Conservation (phyloP, 2,113 vertebrate genomes). For the Phycodurus eques region DNA sequence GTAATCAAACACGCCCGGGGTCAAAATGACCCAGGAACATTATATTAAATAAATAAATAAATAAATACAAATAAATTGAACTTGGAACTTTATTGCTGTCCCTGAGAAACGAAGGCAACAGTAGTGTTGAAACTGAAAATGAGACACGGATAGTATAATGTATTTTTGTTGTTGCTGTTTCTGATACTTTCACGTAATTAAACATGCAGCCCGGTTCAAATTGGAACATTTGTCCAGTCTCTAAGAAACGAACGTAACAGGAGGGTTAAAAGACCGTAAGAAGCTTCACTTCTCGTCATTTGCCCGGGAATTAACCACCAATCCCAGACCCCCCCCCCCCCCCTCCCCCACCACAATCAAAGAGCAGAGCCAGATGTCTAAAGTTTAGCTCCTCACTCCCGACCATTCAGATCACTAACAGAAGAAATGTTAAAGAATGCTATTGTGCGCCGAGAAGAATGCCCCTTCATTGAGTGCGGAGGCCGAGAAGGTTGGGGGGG, state of each 20-base stretch:
- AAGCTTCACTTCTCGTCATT: conserved; percentile 43
- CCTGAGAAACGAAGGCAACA: not conserved
- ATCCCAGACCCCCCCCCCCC: not conserved
- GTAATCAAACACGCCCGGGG: not conserved
- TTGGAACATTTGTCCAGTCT: not conserved
- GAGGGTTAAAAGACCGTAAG: conserved; percentile 32
- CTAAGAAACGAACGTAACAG: conserved; percentile 28
- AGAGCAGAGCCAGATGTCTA: conserved; percentile 74
- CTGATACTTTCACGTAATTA: not conserved
- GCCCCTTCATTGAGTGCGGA: conserved; percentile 54
- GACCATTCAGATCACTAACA: conserved; percentile 69
- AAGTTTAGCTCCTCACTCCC: conserved; percentile 62
- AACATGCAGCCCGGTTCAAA: not conserved
- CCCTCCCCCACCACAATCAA: conserved; percentile 38
- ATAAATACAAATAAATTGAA: too few species aligned
- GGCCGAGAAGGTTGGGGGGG: conserved; percentile 2
- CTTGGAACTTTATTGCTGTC: too few species aligned
- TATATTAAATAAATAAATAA: too few species aligned
- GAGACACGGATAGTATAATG: not conserved
- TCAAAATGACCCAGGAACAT: not conserved
- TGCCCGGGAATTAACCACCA: conserved; percentile 31
- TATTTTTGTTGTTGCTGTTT: not conserved
- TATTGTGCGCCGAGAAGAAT: conserved; percentile 69
- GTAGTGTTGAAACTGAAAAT: not conserved
- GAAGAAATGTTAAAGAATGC: conserved; percentile 69